Conservation (phyloP, 2,888 invertebrate genomes). For the Venusia cambrica region DNA sequence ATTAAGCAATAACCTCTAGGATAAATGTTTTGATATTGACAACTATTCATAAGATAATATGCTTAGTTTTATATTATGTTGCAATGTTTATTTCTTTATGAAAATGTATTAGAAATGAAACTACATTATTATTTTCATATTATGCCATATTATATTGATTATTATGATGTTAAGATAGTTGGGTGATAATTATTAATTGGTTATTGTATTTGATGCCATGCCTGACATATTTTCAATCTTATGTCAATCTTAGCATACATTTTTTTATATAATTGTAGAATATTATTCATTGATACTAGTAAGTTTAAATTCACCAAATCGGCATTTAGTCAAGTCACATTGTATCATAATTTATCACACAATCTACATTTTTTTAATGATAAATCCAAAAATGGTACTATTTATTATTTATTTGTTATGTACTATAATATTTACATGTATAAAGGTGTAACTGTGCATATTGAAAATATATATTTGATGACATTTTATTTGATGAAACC, state of each 20-base stretch:
- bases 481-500: conserved; percentile 76
- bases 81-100: conserved; percentile 76
- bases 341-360: conserved; percentile 73
- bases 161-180: conserved; percentile 74
- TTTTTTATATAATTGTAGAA: conserved; percentile 53
- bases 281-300: conserved; percentile 48
- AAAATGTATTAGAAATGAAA: conserved; percentile 72
- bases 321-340: conserved; percentile 72
- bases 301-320: conserved; percentile 51
- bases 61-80: conserved; percentile 75
- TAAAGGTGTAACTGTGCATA: conserved; percentile 80
- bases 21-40: conserved; percentile 80
- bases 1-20: conserved; percentile 79
- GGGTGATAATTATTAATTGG: conserved; percentile 65
- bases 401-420: conserved; percentile 81
- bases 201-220: conserved; percentile 59
- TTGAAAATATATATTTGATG: conserved; percentile 78
- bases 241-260: conserved; percentile 51
- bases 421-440: conserved; percentile 81
- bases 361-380: conserved; percentile 72
- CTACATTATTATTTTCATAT: conserved; percentile 69
- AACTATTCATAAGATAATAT: conserved; percentile 75
- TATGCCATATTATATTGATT: conserved; percentile 79
- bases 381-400: conserved; percentile 74
- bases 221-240: conserved; percentile 49